A percentile compares a stretch with the other conserved stretches of the same genome.
These are phyloP conservation scores for Crepidodera aurea DNA, from an alignment of 2,888 invertebrate genomes.

Conservation along the genomic window DNA sequence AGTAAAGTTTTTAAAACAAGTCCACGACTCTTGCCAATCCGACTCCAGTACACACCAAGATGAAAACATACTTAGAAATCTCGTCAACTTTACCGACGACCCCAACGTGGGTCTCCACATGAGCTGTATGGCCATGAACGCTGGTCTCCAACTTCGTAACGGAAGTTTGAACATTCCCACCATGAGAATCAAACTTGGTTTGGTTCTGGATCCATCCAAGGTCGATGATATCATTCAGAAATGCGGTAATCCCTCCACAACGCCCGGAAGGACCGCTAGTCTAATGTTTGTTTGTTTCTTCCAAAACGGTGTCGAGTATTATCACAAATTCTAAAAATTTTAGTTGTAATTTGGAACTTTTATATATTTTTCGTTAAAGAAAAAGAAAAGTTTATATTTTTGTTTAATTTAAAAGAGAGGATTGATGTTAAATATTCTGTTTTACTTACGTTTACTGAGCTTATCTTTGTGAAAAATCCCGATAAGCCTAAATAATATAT, in stretches of 20 bases:
- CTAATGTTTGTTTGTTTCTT: constrained; percentile 33
- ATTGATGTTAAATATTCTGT: no score
- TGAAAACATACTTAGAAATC: constrained; percentile 31
- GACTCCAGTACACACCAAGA: constrained; percentile 30
- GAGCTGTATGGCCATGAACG: constrained; percentile 37
- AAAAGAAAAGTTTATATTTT: no score
- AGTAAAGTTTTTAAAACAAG: constrained; percentile 16
- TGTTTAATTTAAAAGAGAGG: no score
- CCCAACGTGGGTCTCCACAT: constrained; percentile 32
- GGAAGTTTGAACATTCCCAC: constrained; percentile 24
- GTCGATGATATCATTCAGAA: constrained; percentile 22
- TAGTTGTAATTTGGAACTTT: no score
- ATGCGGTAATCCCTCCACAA: constrained; percentile 26
- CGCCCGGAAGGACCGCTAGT: constrained; percentile 29
- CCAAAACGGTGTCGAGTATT: constrained; percentile 32
- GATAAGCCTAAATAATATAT: no score
- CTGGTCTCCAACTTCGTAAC: constrained; percentile 30
- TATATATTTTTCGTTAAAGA: no score
- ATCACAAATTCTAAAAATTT: constrained; percentile 26
- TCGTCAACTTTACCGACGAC: constrained; percentile 24
- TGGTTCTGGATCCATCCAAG: constrained; percentile 4
- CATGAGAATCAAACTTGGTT: constrained; percentile 17
- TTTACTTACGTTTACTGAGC: no score
- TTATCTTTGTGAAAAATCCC: no score
- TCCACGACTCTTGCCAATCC: constrained; percentile 34